These are phyloP conservation scores for Mya arenaria DNA, from an alignment of 1,140 invertebrate species.

Conservation along the genomic window DNA sequence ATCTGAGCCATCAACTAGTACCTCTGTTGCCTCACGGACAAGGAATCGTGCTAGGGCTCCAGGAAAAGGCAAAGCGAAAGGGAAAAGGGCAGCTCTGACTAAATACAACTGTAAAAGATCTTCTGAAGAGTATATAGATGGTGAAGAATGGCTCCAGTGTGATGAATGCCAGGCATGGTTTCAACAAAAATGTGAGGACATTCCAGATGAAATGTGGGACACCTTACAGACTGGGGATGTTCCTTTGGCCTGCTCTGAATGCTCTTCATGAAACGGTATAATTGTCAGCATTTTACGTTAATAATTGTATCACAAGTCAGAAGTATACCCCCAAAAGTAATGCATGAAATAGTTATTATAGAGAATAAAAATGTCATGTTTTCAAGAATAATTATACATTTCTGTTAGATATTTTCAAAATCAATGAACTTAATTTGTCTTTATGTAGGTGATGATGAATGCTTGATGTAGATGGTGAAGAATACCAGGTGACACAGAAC, in stretches of 20 bases:
- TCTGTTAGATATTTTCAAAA: too few species aligned
- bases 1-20: neutral
- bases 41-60: neutral
- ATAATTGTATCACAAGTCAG: too few species aligned
- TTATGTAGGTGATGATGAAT: too few species aligned
- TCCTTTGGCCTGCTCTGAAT: neutral
- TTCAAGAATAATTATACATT: too few species aligned
- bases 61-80: constrained; percentile 17
- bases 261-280: too few species aligned
- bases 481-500: too few species aligned
- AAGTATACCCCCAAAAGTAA: too few species aligned
- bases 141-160: constrained; percentile 13
- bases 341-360: too few species aligned
- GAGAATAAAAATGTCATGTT: too few species aligned
- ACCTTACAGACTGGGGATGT: neutral
- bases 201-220: neutral
- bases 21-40: neutral
- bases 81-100: neutral
- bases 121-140: constrained; percentile 3
- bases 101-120: neutral
- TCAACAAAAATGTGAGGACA: neutral
- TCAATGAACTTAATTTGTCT: too few species aligned
- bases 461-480: too few species aligned
- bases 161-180: neutral
- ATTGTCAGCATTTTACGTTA: too few species aligned